Evolutionary conservation across 53 echinoderm and acorn worm species (phyloP), one percentile per base, ranked within the genome.

Genomic region (Antedon mediterranea): DNA sequence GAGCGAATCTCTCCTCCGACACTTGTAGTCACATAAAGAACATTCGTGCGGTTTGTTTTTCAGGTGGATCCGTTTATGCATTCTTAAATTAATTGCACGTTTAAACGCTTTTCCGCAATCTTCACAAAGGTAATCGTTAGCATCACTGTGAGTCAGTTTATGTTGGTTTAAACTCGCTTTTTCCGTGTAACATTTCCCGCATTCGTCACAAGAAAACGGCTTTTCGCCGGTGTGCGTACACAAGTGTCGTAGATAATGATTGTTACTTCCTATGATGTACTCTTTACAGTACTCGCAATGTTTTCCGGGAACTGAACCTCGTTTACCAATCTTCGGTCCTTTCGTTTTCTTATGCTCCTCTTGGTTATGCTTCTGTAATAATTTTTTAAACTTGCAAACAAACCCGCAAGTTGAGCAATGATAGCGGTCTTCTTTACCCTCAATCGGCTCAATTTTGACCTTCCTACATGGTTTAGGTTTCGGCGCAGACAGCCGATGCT

Each of bases 81-180:
- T 92, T 23, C 92, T 80, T 1, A 92, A 76, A 73, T 92, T 92
- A 77, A 92, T 92, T 26, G 88, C 89, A 3, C 92, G 86, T 27
- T 88, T 92, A 86, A 92, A 92, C 28, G 86, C 76, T 77, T 89
- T 92, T 8, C 89, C 92, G 71, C 92, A 92, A 28, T 92, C 86
- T 30, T 92, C 92, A 43, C 92, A 92, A 71, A 92, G 84, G 72
- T 84, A 91, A 73, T 89, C 84, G 3, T 86, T 76, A 30, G 44
- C 84, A 7, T 88, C 86, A n/a, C 57, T 77, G 79, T 91, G 91
- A 57, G 86, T 88, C 0, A 86, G 88, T 14, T 81, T 75, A 78
- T 91, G 91, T 31, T 83, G 84, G 71, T 89, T 88, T 23, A 92
- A 86, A 34, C 88, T 82, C 34, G 86, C 86, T 34, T 85, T 83